A percentile compares a stretch with the other conserved stretches of the same genome.
Evolutionary conservation across 2,888 invertebrate genomes (phyloP).

Genomic region (Ichneumoninae sp.): DNA sequence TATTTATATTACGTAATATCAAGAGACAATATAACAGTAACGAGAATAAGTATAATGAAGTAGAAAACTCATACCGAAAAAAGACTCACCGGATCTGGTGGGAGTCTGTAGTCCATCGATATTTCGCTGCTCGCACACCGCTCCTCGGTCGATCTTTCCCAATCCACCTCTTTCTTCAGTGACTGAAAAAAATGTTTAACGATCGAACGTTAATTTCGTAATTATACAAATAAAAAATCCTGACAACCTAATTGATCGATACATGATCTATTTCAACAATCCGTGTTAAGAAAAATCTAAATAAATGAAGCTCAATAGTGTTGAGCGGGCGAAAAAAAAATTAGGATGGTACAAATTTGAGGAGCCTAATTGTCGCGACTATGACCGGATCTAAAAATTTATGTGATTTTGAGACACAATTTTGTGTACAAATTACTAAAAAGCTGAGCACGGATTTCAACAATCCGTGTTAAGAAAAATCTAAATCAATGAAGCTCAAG

Average conservation of each 20-base stretch:
- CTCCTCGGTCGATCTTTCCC: constrained; percentile 90
- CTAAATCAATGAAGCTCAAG: not conserved
- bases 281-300: not conserved
- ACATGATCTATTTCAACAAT: not conserved
- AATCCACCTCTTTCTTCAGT: constrained; percentile 95
- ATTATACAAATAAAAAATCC: not conserved
- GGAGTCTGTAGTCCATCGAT: constrained; percentile 92
- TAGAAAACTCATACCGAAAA: constrained; percentile 72
- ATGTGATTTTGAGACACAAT: no score
- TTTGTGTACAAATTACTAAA: no score
- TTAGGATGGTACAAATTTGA: no score
- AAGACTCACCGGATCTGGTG: constrained; percentile 92
- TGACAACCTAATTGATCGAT: not conserved
- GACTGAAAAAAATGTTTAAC: constrained; percentile 87
- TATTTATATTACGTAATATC: constrained; percentile 64
- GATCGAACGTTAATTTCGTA: constrained; percentile 8
- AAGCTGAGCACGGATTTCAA: not conserved
- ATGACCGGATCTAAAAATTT: not conserved
- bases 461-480: not conserved
- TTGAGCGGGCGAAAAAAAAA: no score
- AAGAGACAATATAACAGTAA: constrained; percentile 71
- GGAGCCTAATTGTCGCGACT: not conserved
- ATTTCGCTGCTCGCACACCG: constrained; percentile 92
- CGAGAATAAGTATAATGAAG: constrained; percentile 69
- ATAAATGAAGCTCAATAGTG: not conserved